Evolutionary conservation across 1,140 invertebrate genomes (phyloP).

Genomic region (Orchesella cincta): DNA sequence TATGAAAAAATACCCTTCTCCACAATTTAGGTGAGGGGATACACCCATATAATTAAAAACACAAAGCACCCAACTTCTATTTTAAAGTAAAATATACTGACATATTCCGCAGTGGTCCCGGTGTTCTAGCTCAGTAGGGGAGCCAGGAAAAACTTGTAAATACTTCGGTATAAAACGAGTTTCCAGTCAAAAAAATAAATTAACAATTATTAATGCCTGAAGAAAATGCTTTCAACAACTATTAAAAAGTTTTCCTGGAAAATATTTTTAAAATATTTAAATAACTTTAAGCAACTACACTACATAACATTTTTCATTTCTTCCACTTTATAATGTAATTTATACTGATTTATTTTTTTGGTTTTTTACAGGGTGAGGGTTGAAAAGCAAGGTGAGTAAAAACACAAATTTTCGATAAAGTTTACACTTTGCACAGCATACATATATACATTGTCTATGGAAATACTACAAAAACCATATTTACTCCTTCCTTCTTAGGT

Average conservation of each 20-base stretch:
- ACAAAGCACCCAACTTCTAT: conserved; percentile 18
- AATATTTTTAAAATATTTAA: conserved; percentile 28
- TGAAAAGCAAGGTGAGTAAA: conserved; percentile 4
- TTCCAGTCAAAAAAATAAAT: conserved; percentile 18
- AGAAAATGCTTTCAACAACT: conserved; percentile 14
- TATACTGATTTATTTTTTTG: not conserved
- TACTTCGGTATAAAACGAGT: not conserved
- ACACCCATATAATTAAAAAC: conserved; percentile 22
- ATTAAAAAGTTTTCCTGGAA: conserved; percentile 5
- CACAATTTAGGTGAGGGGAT: conserved; percentile 17
- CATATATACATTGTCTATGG: too few relatives aligned
- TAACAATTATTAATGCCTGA: conserved; percentile 13
- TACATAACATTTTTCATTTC: not conserved
- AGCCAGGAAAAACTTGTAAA: not conserved
- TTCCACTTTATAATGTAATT: not conserved
- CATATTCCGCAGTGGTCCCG: not conserved
- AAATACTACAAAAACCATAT: too few relatives aligned
- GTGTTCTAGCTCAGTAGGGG: not conserved
- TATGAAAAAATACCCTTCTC: not conserved
- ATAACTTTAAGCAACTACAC: not conserved
- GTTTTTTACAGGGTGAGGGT: conserved; percentile 19
- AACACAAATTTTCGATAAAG: too few relatives aligned
- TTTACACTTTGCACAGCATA: too few relatives aligned
- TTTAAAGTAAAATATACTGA: conserved; percentile 10
- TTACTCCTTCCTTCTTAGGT: too few relatives aligned